These are phyloP conservation scores for Microctenopoma steveboyesi DNA, from an alignment of 2,797 vertebrate genomes.

Conservation along the genomic window DNA sequence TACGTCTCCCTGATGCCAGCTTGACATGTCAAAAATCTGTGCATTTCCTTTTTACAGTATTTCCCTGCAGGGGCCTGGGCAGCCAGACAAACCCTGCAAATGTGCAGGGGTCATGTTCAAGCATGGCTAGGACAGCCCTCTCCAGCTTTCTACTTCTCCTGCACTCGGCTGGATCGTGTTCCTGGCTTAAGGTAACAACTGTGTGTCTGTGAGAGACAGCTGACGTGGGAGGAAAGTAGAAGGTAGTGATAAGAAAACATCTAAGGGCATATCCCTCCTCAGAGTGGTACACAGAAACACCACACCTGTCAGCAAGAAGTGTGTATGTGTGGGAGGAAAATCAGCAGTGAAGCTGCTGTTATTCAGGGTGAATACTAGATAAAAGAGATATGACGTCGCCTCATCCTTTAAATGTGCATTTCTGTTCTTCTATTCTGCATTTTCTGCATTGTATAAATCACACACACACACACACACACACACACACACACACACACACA, in stretches of 20 bases:
- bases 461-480: too few species aligned
- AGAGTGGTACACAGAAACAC: constrained; percentile 14
- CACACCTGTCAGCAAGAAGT: constrained; percentile 13
- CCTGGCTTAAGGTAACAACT: not conserved
- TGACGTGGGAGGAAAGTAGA: constrained; percentile 28
- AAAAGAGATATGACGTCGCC: not conserved
- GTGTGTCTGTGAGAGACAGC: constrained; percentile 7
- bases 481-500: too few species aligned
- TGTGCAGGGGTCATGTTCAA: constrained; percentile 25
- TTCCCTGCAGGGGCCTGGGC: constrained; percentile 11
- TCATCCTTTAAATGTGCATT: not conserved
- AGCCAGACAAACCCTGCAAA: constrained; percentile 26
- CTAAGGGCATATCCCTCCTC: constrained; percentile 21
- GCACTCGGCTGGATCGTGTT: not conserved
- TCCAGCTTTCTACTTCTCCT: not conserved
- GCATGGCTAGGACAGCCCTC: constrained; percentile 3
- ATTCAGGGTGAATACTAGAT: not conserved
- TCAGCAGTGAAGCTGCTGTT: not conserved
- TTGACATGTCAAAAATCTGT: constrained; percentile 27
- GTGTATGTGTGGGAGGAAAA: not conserved
- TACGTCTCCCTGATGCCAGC: constrained; percentile 19
- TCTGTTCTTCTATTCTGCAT: too few species aligned
- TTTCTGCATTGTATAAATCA: too few species aligned
- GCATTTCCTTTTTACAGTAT: constrained; percentile 2
- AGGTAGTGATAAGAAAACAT: constrained; percentile 32